Base-by-base conservation (phyloP, 2,113 vertebrate species). In the Bufo gargarizans region DNA sequence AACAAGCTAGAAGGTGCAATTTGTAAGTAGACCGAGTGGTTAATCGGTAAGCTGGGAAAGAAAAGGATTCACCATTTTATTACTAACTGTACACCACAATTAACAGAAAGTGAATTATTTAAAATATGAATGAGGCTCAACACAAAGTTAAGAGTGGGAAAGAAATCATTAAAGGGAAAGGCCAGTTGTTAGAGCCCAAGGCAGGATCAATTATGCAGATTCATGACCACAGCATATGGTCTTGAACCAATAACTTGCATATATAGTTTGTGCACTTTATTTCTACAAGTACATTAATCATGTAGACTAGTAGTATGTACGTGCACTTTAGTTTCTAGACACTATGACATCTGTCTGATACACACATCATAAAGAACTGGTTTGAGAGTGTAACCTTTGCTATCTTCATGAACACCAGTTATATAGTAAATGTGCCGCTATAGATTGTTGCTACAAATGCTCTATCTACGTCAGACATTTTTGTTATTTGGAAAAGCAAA, bases 151-250 rank as follows among this genome's bases (percentile, higher is more conserved):
- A 56, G 12, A 53, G 49, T 77, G 50, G 50, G n/a, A 78, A 78
- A 7, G 13, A 77, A 55, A 56, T 78, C 49, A 78, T 56, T 78
- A 56, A 12, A 78, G 10, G 6, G 77, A 22, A 56, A 78, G 19
- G 77, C 77, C 77, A 78, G 50, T 78, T 78, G 77, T 76, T 50
- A 76, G 45, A 76, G 72, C 72, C 72, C 72, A 76, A 76, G 72
- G 72, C 72, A 50, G 45, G 72, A 50, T 76, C 72, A 76, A 50
- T 76, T 76, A 76, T 76, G 45, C 47, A 50, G 17, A 49, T 76
- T 50, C 72, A 76, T 76, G 72, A 20, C 72, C 72, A 50, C 47
- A 76, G 4, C 72, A 76, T 76, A 76, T 76, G 72, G 45, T 76
- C 45, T 76, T 49, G 16, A 20, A 49, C 72, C 47, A 76, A 76